phyloP scores from a whole-genome alignment of 2,888 invertebrate genomes.

The Geophilus truncorum region DNA sequence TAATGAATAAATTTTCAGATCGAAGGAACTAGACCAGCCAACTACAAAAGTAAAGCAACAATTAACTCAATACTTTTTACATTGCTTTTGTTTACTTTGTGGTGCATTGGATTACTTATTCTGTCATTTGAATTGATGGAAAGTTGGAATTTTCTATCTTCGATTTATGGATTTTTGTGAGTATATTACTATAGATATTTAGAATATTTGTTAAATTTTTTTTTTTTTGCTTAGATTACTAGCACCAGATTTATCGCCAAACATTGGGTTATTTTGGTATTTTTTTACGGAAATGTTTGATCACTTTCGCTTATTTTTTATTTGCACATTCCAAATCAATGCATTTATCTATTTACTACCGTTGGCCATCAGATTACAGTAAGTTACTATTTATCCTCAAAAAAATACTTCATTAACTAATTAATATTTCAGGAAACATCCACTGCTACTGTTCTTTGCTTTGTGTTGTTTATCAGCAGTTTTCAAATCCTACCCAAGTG shows the following conservation, averaged over 20 bases:
- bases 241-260: conserved; percentile 91
- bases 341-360: conserved; percentile 87
- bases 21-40: not conserved
- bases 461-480: conserved; percentile 77
- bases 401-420: not conserved
- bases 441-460: conserved; percentile 71
- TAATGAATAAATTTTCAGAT: not conserved
- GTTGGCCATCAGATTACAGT: conserved; percentile 55
- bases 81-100: not conserved
- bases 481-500: conserved; percentile 94
- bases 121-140: conserved; percentile 62
- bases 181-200: conserved; percentile 45
- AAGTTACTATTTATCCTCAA: conserved; percentile 25
- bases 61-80: not conserved
- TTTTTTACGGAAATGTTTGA: conserved; percentile 99
- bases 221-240: conserved; percentile 62
- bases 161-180: conserved; percentile 78
- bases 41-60: not conserved
- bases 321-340: conserved; percentile 95
- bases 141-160: conserved; percentile 54
- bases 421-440: conserved; percentile 55
- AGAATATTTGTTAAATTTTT: not conserved
- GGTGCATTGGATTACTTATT: conserved; percentile 54
- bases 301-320: conserved; percentile 90
- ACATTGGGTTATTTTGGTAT: conserved; percentile 98